phyloP scores from a whole-genome alignment of 2,888 invertebrate species.

The Tipula vernalis region DNA sequence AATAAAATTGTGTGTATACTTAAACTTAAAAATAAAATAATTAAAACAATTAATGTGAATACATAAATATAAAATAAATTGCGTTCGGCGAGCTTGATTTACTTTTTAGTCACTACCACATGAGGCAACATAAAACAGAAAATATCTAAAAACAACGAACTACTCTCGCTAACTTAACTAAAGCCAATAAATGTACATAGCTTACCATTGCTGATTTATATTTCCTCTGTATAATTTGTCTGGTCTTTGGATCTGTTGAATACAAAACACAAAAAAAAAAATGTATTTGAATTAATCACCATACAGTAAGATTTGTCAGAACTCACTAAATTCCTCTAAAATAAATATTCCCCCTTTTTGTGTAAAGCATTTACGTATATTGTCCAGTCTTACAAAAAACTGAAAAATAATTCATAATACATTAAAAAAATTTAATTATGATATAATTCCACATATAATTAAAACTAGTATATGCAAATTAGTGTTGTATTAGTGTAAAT shows the following conservation, averaged over 20 bases:
- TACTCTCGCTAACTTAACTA: too few relatives aligned
- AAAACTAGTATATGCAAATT: neutral
- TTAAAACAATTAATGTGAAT: too few relatives aligned
- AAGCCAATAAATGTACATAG: slow-evolving; percentile 19
- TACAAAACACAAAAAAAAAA: neutral
- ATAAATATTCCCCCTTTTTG: slow-evolving; percentile 98
- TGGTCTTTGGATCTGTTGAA: slow-evolving; percentile 82
- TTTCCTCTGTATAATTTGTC: slow-evolving; percentile 90
- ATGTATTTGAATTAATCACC: neutral
- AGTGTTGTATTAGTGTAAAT: neutral
- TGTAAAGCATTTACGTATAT: slow-evolving; percentile 99
- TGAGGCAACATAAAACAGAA: slow-evolving; percentile 7
- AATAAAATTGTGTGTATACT: too few relatives aligned
- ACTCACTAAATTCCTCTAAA: slow-evolving; percentile 99
- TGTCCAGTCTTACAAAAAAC: slow-evolving; percentile 98
- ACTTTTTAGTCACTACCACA: neutral
- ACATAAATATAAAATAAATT: too few relatives aligned
- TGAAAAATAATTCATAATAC: slow-evolving; percentile 44
- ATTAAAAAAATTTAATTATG: neutral
- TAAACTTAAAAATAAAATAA: too few relatives aligned
- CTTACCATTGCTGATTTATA: slow-evolving; percentile 98
- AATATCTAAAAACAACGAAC: slow-evolving; percentile 16
- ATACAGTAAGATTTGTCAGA: neutral
- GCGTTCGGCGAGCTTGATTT: too few relatives aligned
- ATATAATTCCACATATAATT: neutral